Evolutionary conservation across 2,797 vertebrate species (phyloP).

Genomic region (Oreochromis mossambicus): DNA sequence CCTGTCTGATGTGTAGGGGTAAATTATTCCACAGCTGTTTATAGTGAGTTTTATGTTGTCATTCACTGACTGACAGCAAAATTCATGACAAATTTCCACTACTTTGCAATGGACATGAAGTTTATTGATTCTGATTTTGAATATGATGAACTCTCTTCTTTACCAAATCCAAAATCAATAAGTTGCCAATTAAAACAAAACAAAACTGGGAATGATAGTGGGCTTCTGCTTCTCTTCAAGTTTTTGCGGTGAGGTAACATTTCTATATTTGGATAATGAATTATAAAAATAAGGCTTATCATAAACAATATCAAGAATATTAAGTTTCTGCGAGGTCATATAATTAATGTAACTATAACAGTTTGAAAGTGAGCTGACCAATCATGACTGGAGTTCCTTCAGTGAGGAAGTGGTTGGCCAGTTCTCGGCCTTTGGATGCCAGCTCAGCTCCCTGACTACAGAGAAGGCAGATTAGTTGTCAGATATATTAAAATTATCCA

Average conservation of each 20-base stretch:
- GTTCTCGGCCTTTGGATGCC: conserved; percentile 86
- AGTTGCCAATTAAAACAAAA: background rate
- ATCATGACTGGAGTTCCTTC: conserved; percentile 96
- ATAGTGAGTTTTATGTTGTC: background rate
- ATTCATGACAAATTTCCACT: background rate
- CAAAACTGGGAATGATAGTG: background rate
- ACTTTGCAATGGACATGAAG: background rate
- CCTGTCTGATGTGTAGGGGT: too few relatives aligned
- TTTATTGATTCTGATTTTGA: background rate
- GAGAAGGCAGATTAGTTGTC: background rate
- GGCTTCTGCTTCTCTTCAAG: background rate
- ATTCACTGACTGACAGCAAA: background rate
- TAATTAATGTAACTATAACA: background rate
- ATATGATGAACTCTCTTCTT: background rate
- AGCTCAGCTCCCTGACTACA: conserved; percentile 89
- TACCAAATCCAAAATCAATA: background rate
- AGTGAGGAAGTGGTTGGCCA: conserved; percentile 88
- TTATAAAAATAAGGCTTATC: background rate
- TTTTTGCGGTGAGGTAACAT: background rate
- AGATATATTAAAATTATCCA: background rate
- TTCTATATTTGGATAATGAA: background rate
- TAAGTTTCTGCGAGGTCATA: background rate
- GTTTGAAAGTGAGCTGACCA: conserved; percentile 73
- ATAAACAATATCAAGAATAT: background rate
- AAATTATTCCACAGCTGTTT: background rate